Base-by-base conservation (phyloP, 2,797 vertebrate species). In the Betta splendens region DNA sequence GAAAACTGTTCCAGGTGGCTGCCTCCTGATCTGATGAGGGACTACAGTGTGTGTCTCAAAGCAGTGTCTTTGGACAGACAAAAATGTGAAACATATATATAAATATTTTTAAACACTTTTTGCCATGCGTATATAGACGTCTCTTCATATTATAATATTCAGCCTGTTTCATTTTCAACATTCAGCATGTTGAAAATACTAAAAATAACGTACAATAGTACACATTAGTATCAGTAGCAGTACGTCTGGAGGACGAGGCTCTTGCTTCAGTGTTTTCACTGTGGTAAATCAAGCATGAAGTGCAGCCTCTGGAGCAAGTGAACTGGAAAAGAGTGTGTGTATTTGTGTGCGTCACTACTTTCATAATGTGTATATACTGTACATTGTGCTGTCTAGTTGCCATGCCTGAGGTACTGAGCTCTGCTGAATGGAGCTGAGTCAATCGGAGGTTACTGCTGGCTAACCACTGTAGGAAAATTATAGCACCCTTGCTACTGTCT, bases 191-290 rank as follows among this genome's bases (percentile, higher is more conserved):
- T n/a, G n/a, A n/a, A n/a, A n/a, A n/a, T n/a, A n/a, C n/a, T n/a
- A n/a, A n/a, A n/a, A n/a, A n/a, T n/a, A n/a, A n/a, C n/a, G n/a
- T n/a, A n/a, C n/a, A n/a, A n/a, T n/a, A n/a, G n/a, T n/a, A n/a
- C n/a, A n/a, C 13, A 18, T 64, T 49, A 48, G 57, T 63, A 38
- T 80, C 69, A 39, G 62, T 67, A 39, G 11, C 77, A 40, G 7
- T 29, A 47, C 67, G 48, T 71, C 74, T 49, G 68, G 32, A 71
- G 79, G 79, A 73, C 40, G 38, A 61, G 25, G 26, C 50, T 77
- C 52, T 11, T 3, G 1, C 62, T 49, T 62, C 28, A 58, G 15
- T 57, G 68, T 80, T 83, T 84, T 83, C 55, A 63, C 67, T 62
- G 59, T 59, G 50, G 56, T 42, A 56, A 77, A 43, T 70, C 45